Evolutionary conservation across 2,797 vertebrate genomes (phyloP), one percentile per base, ranked within the genome.

Genomic region (Anabas testudineus): DNA sequence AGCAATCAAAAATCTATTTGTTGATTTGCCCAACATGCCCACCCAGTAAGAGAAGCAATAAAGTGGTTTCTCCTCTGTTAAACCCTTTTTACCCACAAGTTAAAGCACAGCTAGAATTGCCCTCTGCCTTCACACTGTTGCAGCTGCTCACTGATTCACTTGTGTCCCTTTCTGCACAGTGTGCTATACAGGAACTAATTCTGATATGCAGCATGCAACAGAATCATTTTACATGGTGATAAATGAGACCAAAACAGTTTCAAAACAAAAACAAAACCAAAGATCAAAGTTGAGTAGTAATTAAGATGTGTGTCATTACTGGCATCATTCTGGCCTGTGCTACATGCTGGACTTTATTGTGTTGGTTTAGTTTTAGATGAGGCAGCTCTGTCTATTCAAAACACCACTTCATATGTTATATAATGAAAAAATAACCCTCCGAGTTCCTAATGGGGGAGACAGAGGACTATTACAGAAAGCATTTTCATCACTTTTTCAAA

Each of bases 1-100:
- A 67, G 77, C 65, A 71, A 83, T 78, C 81, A 73, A 59, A 82
- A 74, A 78, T 60, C 64, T 51, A 42, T 69, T 69, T 67, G 28
- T 67, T 57, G 52, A 72, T 67, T 42, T 51, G 41, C 22, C 67
- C 58, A 59, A 60, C 68, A 76, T 68, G 37, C 61, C 24, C 16
- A 49, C 41, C 26, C 51, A 48, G 43, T 30, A 14, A 9, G 5
- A 45, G n/a, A 19, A 68, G 59, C 54, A 61, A 54, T 76, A 37
- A 75, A 64, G 60, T 51, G 18, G 8, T 75, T 77, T 76, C 42
- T 67, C 21, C 55, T 36, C 13, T 32, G 21, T 63, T 2, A 26
- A 28, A 62, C 36, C n/a, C 24, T 49, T 78, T n/a, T 67, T 67
- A 56, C 24, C 7, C 3, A 24, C 53, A 76, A 51, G 18, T 73